phyloP scores from a whole-genome alignment of 2,888 invertebrate genomes.

The Alcis repandata region DNA sequence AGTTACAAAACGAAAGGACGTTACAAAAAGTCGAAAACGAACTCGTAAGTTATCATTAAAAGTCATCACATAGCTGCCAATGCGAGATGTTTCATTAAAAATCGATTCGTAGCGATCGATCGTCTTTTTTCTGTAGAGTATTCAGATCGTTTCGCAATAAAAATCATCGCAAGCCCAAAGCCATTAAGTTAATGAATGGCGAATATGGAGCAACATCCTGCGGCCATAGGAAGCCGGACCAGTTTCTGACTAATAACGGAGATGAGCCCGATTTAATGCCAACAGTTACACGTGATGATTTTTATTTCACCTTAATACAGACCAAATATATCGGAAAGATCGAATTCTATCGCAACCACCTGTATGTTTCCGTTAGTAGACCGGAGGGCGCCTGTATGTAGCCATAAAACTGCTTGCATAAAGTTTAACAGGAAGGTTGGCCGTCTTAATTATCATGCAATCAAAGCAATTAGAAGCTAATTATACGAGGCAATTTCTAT shows the following conservation, averaged over 20 bases:
- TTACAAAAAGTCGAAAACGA: slow-evolving; percentile 19
- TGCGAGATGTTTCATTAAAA: slow-evolving; percentile 49
- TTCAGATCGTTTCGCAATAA: slow-evolving; percentile 66
- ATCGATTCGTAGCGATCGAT: slow-evolving; percentile 41
- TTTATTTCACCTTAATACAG: slow-evolving; percentile 22
- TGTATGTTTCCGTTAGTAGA: slow-evolving; percentile 27
- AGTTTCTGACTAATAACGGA: slow-evolving; percentile 78
- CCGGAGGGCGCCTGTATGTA: slow-evolving; percentile 19
- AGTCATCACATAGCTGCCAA: slow-evolving; percentile 23
- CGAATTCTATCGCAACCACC: slow-evolving; percentile 12
- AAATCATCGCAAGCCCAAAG: slow-evolving; percentile 65
- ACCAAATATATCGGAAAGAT: slow-evolving; percentile 14
- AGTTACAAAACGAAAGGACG: slow-evolving; percentile 22
- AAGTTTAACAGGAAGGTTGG: slow-evolving; percentile 27
- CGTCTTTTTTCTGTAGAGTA: slow-evolving; percentile 36
- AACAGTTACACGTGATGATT: slow-evolving; percentile 45
- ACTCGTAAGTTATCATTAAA: slow-evolving; percentile 24
- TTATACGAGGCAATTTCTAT: slow-evolving; percentile 8
- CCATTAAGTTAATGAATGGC: slow-evolving; percentile 79
- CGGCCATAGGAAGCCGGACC: slow-evolving; percentile 76
- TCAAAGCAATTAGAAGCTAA: slow-evolving; percentile 24
- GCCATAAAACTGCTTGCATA: slow-evolving; percentile 20
- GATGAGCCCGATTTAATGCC: slow-evolving; percentile 66
- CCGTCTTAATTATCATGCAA: slow-evolving; percentile 31
- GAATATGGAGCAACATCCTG: slow-evolving; percentile 84